phyloP scores from a whole-genome alignment of 2,797 vertebrate species.

The Uromys caudimaculatus region DNA sequence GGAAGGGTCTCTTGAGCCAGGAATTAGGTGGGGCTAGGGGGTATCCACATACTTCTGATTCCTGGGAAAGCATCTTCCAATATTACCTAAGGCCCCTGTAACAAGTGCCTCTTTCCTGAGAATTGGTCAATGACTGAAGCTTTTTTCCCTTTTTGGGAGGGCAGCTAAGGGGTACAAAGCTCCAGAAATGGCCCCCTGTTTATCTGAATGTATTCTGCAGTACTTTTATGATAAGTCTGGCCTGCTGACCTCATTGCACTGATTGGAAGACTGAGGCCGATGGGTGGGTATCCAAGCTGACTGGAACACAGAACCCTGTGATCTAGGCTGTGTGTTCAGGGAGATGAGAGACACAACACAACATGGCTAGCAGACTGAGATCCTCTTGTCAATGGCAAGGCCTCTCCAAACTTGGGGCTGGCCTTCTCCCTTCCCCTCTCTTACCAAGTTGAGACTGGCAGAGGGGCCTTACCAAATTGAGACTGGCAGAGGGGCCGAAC shows the following conservation, averaged over 20 bases:
- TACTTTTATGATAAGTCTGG: constrained; percentile 12
- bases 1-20: constrained; percentile 19
- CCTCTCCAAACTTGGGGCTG: background rate
- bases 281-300: background rate
- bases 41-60: background rate
- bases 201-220: background rate
- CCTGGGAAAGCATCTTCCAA: background rate
- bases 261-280: background rate
- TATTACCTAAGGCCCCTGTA: background rate
- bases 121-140: background rate
- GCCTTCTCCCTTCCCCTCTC: background rate
- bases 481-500: background rate
- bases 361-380: background rate
- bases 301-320: background rate
- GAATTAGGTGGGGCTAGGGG: background rate
- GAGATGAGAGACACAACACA: background rate
- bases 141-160: background rate
- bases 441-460: background rate
- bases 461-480: background rate
- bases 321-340: background rate
- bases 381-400: background rate
- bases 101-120: background rate
- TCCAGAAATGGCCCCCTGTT: background rate
- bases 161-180: background rate
- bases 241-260: background rate